These are phyloP conservation scores for Neogobius melanostomus DNA, from an alignment of 2,113 vertebrate species.

Conservation along the genomic window DNA sequence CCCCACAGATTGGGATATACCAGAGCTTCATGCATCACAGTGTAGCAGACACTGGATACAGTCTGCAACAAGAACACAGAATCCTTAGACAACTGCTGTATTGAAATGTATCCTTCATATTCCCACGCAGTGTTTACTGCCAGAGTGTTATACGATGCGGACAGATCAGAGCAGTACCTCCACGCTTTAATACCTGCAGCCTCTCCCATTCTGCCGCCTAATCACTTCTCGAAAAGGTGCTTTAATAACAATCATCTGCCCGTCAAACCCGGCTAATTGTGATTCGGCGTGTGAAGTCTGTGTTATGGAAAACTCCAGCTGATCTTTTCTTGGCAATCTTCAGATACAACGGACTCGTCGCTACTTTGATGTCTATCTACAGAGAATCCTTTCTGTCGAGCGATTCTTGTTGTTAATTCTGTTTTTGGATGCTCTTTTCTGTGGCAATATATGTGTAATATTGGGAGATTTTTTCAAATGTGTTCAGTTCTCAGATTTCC, in stretches of 20 bases:
- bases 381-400: slow-evolving; percentile 40
- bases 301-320: slow-evolving; percentile 24
- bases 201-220: not conserved
- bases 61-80: not conserved
- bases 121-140: not conserved
- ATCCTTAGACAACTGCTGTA: not conserved
- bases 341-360: slow-evolving; percentile 24
- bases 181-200: not conserved
- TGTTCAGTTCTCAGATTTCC: slow-evolving; percentile 15
- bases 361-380: slow-evolving; percentile 53
- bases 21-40: not conserved
- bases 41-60: not conserved
- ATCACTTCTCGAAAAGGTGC: slow-evolving; percentile 4
- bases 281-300: slow-evolving; percentile 23
- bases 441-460: slow-evolving; percentile 20
- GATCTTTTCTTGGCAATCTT: slow-evolving; percentile 31
- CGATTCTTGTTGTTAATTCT: slow-evolving; percentile 43
- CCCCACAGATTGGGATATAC: no score
- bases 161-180: not conserved
- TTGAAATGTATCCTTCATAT: not conserved
- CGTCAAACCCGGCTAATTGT: not conserved
- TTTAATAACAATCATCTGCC: slow-evolving; percentile 7
- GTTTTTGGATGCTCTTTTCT: slow-evolving; percentile 22
- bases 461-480: slow-evolving; percentile 26
- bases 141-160: slow-evolving; percentile 2